Evolutionary conservation across 2,113 vertebrate species (phyloP).

Genomic region (Himantopus leucocephalus): DNA sequence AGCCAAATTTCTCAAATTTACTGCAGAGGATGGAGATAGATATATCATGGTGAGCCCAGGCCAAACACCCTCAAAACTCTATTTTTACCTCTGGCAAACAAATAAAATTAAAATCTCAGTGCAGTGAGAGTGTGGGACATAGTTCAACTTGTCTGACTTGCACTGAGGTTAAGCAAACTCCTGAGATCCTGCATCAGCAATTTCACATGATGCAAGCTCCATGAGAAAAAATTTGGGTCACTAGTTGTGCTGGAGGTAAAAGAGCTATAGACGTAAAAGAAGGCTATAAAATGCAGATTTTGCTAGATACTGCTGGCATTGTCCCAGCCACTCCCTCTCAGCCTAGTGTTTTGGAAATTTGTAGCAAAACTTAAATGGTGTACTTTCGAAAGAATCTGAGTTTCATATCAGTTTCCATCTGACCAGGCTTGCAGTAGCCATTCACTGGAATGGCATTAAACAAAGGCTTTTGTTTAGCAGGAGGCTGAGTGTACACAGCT

Average conservation of each 20-base stretch:
- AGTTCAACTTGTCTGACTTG: background rate
- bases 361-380: background rate
- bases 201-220: background rate
- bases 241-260: background rate
- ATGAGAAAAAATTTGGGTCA: background rate
- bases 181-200: background rate
- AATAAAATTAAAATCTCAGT: background rate
- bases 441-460: background rate
- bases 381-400: background rate
- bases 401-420: slow-evolving; percentile 39
- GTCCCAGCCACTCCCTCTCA: background rate
- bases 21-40: background rate
- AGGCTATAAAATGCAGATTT: slow-evolving; percentile 1
- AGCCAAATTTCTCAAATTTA: background rate
- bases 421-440: background rate
- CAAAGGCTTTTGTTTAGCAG: slow-evolving; percentile 55
- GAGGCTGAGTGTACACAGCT: slow-evolving; percentile 34
- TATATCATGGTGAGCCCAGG: background rate
- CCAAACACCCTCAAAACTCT: background rate
- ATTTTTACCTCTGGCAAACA: background rate
- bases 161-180: background rate
- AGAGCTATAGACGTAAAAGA: background rate
- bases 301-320: background rate
- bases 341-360: background rate
- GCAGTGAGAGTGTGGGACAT: background rate